Base-by-base conservation (phyloP, 2,888 invertebrate species). In the Gortyna flavago region DNA sequence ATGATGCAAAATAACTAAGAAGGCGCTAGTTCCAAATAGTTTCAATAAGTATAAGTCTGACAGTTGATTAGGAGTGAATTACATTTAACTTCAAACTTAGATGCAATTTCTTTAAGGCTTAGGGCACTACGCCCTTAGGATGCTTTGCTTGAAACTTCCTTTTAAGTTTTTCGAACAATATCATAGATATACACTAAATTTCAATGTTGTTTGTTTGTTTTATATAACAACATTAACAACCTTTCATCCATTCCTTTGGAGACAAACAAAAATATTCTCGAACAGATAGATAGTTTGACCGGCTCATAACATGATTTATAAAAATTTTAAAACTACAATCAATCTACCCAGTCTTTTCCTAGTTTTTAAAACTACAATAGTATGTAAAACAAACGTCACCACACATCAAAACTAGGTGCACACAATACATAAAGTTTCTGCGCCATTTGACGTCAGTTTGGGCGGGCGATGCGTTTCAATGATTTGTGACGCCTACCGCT, bases 401-500 rank as follows among this genome's bases (percentile, higher is more conserved):
- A 83, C 85, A 84, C 74, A 88, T 84, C 84, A 88, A 79, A 79
- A 77, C 81, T 83, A 70, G 74, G 57, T 84, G 65, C 83, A 69
- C 83, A 84, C 78, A 81, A 75, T 76, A 84, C 80, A 87, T 85
- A 87, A 85, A 85, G 84, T 88, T 86, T 88, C 88, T 88, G 89
- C 90, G 81, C 92, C 91, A 93, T 93, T 93, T 91, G 89, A 87
- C 87, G 87, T 87, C 88, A 83, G 86, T 86, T 88, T 87, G 85
- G 87, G 85, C 89, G 81, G 84, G 86, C 89, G 87, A 88, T 88
- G 89, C 88, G 90, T 87, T 82, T 81, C 84, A 73, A 91, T 92
- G 93, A 92, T 90, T 91, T 91, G 91, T 91, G 87, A 80, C 78
- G 79, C 87, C 89, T 84, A 85, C 80, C 78, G 86, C 83, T 87